phyloP scores from a whole-genome alignment of 2,797 vertebrate genomes.

The Paedocypris micromegethes region DNA sequence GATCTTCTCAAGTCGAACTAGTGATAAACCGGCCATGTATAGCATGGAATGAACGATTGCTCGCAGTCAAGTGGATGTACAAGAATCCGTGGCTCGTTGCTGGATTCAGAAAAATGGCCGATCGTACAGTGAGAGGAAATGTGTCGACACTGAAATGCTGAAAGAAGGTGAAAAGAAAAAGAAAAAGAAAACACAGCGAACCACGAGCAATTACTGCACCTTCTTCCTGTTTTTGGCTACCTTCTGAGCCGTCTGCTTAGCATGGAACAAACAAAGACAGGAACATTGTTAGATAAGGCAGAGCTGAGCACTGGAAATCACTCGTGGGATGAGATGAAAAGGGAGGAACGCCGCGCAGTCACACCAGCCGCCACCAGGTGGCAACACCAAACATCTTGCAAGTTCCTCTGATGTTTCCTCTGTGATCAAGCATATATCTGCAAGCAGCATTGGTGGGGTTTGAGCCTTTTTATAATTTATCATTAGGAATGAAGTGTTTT shows the following conservation, averaged over 20 bases:
- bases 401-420: no score
- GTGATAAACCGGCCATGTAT: constrained; percentile 40
- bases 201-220: constrained; percentile 79
- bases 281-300: constrained; percentile 78
- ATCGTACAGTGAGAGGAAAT: constrained; percentile 56
- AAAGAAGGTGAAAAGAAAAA: constrained; percentile 41
- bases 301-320: constrained; percentile 34
- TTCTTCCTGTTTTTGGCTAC: constrained; percentile 97
- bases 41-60: constrained; percentile 71
- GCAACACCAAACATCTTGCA: no score
- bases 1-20: constrained; percentile 6
- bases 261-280: constrained; percentile 89
- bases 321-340: not conserved
- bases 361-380: no score
- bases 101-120: constrained; percentile 78
- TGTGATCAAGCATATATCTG: no score
- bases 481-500: no score
- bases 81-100: constrained; percentile 61
- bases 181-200: constrained; percentile 46
- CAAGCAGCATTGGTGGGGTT: no score
- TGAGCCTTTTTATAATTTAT: no score
- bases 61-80: constrained; percentile 52
- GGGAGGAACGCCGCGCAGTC: no score
- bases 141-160: constrained; percentile 57
- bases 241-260: constrained; percentile 97